These are phyloP conservation scores for Lucifuga dentata DNA, from an alignment of 2,113 vertebrate genomes.

Conservation along the genomic window DNA sequence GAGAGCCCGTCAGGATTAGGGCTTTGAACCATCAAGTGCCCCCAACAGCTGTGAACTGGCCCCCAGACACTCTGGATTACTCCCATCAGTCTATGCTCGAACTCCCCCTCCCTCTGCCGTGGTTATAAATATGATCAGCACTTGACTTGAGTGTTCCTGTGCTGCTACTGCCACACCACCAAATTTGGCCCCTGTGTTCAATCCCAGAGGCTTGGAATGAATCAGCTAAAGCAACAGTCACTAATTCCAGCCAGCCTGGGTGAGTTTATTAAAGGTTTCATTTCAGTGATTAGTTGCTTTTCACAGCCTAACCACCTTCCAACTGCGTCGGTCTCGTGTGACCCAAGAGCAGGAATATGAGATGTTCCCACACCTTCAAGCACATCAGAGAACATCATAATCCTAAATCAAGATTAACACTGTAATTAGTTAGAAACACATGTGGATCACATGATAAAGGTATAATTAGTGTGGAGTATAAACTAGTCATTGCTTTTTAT, in stretches of 20 bases:
- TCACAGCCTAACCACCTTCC: constrained; percentile 57
- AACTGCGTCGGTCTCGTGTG: constrained; percentile 53
- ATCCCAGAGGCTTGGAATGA: constrained; percentile 61
- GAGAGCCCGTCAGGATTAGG: constrained; percentile 53
- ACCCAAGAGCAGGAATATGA: constrained; percentile 55
- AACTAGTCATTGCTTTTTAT: constrained; percentile 14
- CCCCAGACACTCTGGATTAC: constrained; percentile 64
- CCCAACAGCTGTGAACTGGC: constrained; percentile 76
- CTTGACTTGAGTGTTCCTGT: constrained; percentile 60
- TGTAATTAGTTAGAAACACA: constrained; percentile 69
- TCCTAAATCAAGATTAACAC: constrained; percentile 33
- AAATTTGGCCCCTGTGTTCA: constrained; percentile 74
- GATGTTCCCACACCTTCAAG: constrained; percentile 54
- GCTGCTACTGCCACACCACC: constrained; percentile 63
- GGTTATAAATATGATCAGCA: constrained; percentile 73
- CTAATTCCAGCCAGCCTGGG: constrained; percentile 66
- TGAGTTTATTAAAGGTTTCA: constrained; percentile 73
- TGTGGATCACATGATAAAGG: constrained; percentile 42
- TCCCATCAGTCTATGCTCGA: constrained; percentile 54
- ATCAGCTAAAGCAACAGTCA: constrained; percentile 78
- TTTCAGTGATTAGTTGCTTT: constrained; percentile 51
- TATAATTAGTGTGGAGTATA: constrained; percentile 54
- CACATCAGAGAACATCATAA: constrained; percentile 40
- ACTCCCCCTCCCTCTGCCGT: constrained; percentile 16
- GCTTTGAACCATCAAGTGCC: constrained; percentile 62